Evolutionary conservation across 2,888 invertebrate genomes (phyloP), one percentile per base, ranked within the genome.

Genomic region (Nymphalis c-album): DNA sequence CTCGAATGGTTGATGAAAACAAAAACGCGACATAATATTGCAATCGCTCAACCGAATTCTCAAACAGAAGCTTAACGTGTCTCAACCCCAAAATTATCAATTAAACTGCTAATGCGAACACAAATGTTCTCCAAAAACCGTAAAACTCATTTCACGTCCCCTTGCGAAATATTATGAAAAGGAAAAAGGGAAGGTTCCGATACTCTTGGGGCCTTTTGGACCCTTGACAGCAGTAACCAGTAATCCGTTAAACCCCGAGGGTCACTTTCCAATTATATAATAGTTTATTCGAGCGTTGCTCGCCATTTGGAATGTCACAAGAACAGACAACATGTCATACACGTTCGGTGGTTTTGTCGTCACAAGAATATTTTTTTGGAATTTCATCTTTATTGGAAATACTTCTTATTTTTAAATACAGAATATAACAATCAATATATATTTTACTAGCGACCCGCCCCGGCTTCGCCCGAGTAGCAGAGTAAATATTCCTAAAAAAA

Each of bases 201-300:
- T 69, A 60, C 71, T 62, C 64, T 58, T 67, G 64, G 80, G 82
- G 80, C 75, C 75, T 75, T 77, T 75, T 77, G 76, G 76, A 75
- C 84, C 83, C 86, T 82, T 84, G 87, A 85, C 86, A 85, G 84
- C 80, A 81, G 85, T 87, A 85, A 84, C 85, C 84, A 82, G 88
- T 86, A 88, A 88, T 89, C 86, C 87, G 84, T 81, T 84, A 83
- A 85, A 84, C 82, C 82, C 80, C 78, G 81, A 84, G 89, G 89
- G 88, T 85, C 86, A 85, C 77, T 84, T 80, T 75, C 77, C 77
- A 79, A 80, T 80, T 78, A 84, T 79, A 82, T 85, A 85, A 85
- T 84, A 85, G 84, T 82, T 80, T 82, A 80, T 77, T 83, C 80
- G 78, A 80, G 82, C 80, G 77, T 76, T 72, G 76, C 78, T 77